Percentiles rank a stretch among this genome's conserved stretches.
phyloP scores from a whole-genome alignment of 2,113 vertebrate species.

The Actenoides lindsayi region DNA sequence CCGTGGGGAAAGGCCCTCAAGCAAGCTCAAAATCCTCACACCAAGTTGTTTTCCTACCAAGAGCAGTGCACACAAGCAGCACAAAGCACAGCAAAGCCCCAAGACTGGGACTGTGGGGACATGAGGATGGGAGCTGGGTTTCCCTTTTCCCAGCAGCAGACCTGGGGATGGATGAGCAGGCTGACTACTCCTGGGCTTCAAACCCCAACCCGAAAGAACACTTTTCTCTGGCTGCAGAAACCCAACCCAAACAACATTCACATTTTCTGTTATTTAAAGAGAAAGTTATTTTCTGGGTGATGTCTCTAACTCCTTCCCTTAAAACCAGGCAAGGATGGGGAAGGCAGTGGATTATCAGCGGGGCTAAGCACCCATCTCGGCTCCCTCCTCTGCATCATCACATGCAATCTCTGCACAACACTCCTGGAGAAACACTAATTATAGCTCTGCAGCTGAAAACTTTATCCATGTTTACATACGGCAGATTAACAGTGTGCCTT shows the following conservation, averaged over 20 bases:
- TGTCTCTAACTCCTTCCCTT: not conserved
- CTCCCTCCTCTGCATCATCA: not conserved
- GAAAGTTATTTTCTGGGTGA: not conserved
- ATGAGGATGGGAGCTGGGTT: not conserved
- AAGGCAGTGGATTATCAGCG: not conserved
- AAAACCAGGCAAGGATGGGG: not conserved
- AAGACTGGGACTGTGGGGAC: not conserved
- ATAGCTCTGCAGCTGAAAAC: constrained; percentile 1
- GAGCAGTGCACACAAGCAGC: not conserved
- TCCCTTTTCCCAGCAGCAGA: not conserved
- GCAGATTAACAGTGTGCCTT: not conserved
- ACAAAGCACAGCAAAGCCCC: not conserved
- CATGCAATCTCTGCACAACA: not conserved
- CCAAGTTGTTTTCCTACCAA: not conserved
- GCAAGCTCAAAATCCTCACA: not conserved
- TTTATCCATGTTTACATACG: not conserved
- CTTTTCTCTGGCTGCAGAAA: not conserved
- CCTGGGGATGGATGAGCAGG: not conserved
- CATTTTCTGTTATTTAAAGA: not conserved
- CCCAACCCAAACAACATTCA: not conserved
- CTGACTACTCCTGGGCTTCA: not conserved
- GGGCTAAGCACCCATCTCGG: not conserved
- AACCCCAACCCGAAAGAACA: not conserved
- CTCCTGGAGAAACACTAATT: constrained; percentile 15
- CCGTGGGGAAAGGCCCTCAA: fast-evolving